Evolutionary conservation across 2,888 invertebrate genomes (phyloP), one percentile per base, ranked within the genome.

Genomic region (Adineta ricciae): DNA sequence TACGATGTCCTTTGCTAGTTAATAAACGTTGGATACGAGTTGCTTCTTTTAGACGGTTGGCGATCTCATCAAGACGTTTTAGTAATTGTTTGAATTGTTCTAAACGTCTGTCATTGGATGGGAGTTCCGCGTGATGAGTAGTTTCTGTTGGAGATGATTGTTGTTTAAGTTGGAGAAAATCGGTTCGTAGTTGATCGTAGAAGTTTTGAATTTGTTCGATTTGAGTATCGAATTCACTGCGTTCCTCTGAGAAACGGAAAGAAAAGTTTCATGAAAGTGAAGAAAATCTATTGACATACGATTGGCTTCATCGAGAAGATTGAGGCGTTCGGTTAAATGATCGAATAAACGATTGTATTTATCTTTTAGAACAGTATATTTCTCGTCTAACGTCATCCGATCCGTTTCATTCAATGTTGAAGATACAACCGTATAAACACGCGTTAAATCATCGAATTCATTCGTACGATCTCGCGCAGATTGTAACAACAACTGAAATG

Each of bases 1-100:
- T 38, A n/a, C 78, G 78, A 78, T 78, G 78, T 41, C 78, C 78
- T 78, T 78, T 78, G n/a, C 78, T 78, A 41, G 78, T 78, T 78
- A 78, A 78, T 41, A 78, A 78, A 78, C 78, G 78, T 78, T 78
- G 78, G 7, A 41, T n/a, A 21, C 78, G 78, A 36, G 11, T 78
- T 78, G 41, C 38, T 41, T 78, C 78, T 78, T 41, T 38, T n/a
- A 78, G n/a, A 78, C 14, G 19, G 41, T 78, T 78, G 41, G 38
- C 41, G 24, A 24, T 41, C 7, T 78, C 78, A 24, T 78, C 78
- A 41, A 78, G 41, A 41, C 41, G 38, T 78, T 78, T n/a, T 41
- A 38, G 14, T n/a, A 78, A 24, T n/a, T 41, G 38, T 78, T 41
- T 41, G 7, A 21, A 78, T 41, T 41, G 78, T 78, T 78, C 78